Evolutionary conservation across 2,113 vertebrate genomes (phyloP).

Genomic region (Alethe castanea): DNA sequence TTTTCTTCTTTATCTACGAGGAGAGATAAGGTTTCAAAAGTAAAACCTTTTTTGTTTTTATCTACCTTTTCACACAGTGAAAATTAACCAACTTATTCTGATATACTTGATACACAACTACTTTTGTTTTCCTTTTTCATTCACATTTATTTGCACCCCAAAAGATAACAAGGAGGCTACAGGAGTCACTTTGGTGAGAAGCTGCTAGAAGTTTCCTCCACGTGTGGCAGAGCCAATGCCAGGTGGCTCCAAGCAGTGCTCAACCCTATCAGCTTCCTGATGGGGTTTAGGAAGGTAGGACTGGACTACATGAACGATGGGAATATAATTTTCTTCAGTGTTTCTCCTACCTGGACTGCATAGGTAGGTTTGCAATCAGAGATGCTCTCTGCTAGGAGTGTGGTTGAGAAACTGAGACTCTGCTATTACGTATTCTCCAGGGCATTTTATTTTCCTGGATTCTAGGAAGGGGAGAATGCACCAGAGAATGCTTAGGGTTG

Average conservation of each 20-base stretch:
- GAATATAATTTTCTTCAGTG: neutral
- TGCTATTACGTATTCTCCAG: neutral
- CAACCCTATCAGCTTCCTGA: neutral
- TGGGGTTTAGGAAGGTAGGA: neutral
- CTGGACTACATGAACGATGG: neutral
- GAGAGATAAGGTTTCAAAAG: slow-evolving; percentile 33
- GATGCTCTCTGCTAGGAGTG: neutral
- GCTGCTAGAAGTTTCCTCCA: neutral
- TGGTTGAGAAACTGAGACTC: neutral
- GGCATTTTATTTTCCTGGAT: neutral
- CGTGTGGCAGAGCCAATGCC: neutral
- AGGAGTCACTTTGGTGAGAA: neutral
- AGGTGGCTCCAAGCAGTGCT: neutral
- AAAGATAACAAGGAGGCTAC: neutral
- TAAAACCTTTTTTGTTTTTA: neutral
- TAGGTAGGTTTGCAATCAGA: neutral
- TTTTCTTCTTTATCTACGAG: slow-evolving; percentile 36
- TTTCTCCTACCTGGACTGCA: neutral
- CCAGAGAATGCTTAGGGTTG: neutral
- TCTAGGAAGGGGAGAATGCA: neutral
- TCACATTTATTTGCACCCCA: neutral
- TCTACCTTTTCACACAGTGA: slow-evolving; percentile 16
- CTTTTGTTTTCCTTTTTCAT: neutral
- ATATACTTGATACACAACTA: neutral
- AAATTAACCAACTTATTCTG: slow-evolving; percentile 32